Percentiles rank a stretch among this genome's conserved stretches.
These are phyloP conservation scores for Pristionchus mayeri DNA, from an alignment of 2,888 invertebrate species.

Conservation along the genomic window DNA sequence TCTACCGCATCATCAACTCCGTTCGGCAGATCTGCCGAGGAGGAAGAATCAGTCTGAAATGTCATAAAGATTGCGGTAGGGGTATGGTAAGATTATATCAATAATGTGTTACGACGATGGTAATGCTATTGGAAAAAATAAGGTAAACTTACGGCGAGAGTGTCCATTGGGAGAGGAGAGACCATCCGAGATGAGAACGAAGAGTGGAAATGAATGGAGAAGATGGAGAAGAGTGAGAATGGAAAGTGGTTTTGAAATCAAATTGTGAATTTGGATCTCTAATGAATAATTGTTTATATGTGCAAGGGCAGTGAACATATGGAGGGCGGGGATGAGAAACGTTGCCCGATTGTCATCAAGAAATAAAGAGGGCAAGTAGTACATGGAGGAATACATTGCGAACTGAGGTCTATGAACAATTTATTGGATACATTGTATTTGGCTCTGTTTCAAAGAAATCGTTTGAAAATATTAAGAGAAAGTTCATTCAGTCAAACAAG, in stretches of 20 bases:
- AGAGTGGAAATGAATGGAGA: not conserved
- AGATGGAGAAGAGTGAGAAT: not conserved
- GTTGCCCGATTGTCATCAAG: too few species aligned
- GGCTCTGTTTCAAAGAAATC: not conserved
- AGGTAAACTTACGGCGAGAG: not conserved
- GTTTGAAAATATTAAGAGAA: not conserved
- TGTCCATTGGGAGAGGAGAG: not conserved
- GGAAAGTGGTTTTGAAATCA: not conserved
- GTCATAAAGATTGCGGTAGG: not conserved
- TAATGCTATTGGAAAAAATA: not conserved
- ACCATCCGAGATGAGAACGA: not conserved
- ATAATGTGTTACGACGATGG: not conserved
- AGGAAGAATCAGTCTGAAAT: too few species aligned
- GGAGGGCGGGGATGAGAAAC: too few species aligned
- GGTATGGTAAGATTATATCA: not conserved
- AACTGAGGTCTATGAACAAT: not conserved
- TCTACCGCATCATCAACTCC: too few species aligned
- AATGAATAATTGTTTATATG: too few species aligned
- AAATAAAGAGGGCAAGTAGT: not conserved
- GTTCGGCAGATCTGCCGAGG: too few species aligned
- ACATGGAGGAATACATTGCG: not conserved
- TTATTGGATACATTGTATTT: not conserved
- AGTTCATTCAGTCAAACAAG: slow-evolving; percentile 18
- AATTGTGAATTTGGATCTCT: too few species aligned
- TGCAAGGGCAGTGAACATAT: too few species aligned